Evolutionary conservation across 1,140 invertebrate species (phyloP), one percentile per base, ranked within the genome.

Genomic region (Drosophila carrolli): DNA sequence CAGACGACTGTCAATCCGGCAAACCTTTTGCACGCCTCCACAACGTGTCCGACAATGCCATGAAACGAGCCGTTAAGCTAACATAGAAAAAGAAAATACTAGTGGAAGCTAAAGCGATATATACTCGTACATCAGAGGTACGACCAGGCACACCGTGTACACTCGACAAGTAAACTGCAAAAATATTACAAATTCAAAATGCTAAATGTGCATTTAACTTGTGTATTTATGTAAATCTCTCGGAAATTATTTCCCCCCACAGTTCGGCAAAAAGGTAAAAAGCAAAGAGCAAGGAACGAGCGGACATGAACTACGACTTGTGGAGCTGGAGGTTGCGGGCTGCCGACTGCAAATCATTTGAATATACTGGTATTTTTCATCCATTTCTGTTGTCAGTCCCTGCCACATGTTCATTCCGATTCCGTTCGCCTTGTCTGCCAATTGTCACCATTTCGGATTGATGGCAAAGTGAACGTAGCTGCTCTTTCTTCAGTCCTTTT

Each of bases 171-270:
- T 66, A 85, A 81, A 85, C 75, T 74, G 81, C 78, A 86, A 74
- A 86, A 90, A 90, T 82, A 86, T 90, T 86, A 84, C 86, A 83
- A 86, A 90, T 89, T 90, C 85, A 89, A 90, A 89, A 90, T 90
- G 86, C 86, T 90, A 90, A 90, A 90, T 90, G 81, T 85, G 86
- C 86, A 90, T 90, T 90, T 90, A 90, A 90, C 86, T 90, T 86
- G 88, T 90, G 86, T 90, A 90, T 90, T 90, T 90, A 90, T 90
- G 86, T 81, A 90, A 90, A 90, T 90, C 86, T 81, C 73, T 80
- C 72, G 72, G 73, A 90, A 90, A 90, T 90, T 81, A 80, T 90
- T 90, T 88, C 62, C 35, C 68, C 68, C 50, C 43, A 37, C 44
- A 23, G 38, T 11, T 29, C 32, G 27, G 61, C 48, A 4, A 4